Base-by-base conservation (phyloP, 2,113 vertebrate species). In the Vireo altiloquus region DNA sequence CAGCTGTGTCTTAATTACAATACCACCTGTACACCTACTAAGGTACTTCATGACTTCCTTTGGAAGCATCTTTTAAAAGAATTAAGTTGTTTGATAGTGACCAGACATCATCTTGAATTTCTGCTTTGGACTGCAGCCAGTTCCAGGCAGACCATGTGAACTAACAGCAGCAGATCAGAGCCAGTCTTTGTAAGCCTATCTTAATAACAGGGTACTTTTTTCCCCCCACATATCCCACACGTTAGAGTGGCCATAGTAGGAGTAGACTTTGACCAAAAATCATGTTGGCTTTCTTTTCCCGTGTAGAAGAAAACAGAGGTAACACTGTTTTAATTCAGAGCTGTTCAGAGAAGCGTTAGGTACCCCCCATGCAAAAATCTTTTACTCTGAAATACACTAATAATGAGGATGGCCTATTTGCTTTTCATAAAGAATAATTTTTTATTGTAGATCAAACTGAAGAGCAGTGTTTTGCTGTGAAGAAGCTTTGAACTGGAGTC, bases 61-160 rank as follows among this genome's bases (percentile, higher is more conserved):
- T 70, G 40, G 59, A 86, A 85, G 78, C 92, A 88, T 90, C 76
- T 94, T 93, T 80, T 85, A 95, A 96, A 96, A 44, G 71, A 93
- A 83, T 94, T 94, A 96, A 93, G 42, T 86, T 42, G 52, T 88
- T 56, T 81, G 31, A 69, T 80, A 68, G 71, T 81, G 88, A 82
- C 76, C 76, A 91, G 64, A 42, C 79, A 49, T 85, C 8, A 3
- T 92, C 52, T 93, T 82, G 54, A 88, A 90, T 91, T 93, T 93
- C 85, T 94, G 71, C 54, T 80, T 72, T 93, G 89, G 71, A 5
- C 24, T 74, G 47, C 31, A 82, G 78, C 75, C 90, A 65, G 63
- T 76, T 93, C 49, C 60, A 74, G 68, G 54, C 82, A 92, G 63
- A 59, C 39, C 3, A 0, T 85, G 82, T 87, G 89, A 91, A 85